phyloP scores from a whole-genome alignment of 1,140 invertebrate genomes.

The Tetragonula clypearis region DNA sequence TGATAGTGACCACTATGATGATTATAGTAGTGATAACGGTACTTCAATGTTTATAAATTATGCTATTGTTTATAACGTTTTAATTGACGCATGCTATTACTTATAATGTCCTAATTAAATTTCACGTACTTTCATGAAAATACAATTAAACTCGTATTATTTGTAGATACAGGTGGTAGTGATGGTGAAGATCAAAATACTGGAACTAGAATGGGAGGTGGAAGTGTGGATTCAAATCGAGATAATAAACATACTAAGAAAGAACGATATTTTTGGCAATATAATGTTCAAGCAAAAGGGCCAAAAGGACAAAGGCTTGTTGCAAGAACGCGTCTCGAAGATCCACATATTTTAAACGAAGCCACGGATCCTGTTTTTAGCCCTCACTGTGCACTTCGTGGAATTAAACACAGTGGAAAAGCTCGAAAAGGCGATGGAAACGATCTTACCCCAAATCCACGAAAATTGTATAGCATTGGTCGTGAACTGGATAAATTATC shows the following conservation, averaged over 20 bases:
- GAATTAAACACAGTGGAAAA: slow-evolving; percentile 96
- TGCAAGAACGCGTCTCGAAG: slow-evolving; percentile 90
- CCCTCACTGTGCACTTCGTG: slow-evolving; percentile 92
- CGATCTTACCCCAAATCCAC: slow-evolving; percentile 96
- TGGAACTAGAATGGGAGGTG: slow-evolving; percentile 77
- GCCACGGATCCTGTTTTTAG: slow-evolving; percentile 97
- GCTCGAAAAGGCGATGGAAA: slow-evolving; percentile 98
- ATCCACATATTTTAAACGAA: slow-evolving; percentile 95
- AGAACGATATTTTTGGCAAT: slow-evolving; percentile 98
- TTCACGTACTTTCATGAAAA: background rate
- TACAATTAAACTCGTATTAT: slow-evolving; percentile 3
- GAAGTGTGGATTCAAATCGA: slow-evolving; percentile 74
- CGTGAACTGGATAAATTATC: slow-evolving; percentile 95
- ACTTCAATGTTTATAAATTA: slow-evolving; percentile 54
- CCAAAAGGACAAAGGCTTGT: slow-evolving; percentile 95
- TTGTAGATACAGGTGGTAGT: slow-evolving; percentile 70
- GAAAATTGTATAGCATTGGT: slow-evolving; percentile 94
- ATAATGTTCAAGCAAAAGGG: slow-evolving; percentile 99
- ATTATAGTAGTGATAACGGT: slow-evolving; percentile 91
- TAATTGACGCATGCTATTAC: background rate
- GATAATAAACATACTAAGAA: slow-evolving; percentile 84
- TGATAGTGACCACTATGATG: slow-evolving; percentile 93
- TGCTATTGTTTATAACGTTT: background rate
- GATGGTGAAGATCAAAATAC: slow-evolving; percentile 85
- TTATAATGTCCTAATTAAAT: background rate